A percentile compares a stretch with the other conserved stretches of the same genome.
These are phyloP conservation scores for Pandion haliaetus DNA, from an alignment of 2,113 vertebrate species.

Conservation along the genomic window DNA sequence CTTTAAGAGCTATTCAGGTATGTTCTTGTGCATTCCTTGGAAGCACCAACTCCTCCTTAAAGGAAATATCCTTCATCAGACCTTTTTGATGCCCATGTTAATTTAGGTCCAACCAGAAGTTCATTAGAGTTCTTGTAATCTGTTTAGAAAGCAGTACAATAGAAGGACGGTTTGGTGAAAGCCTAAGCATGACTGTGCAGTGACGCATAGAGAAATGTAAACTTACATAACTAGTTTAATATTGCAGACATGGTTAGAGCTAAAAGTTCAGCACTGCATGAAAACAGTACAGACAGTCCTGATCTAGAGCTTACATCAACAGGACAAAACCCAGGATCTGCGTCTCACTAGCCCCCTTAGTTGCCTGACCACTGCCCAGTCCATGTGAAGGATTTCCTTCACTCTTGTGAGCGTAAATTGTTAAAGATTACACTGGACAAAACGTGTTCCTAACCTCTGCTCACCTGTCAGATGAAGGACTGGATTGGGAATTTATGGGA, in stretches of 20 bases:
- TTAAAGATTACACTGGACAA: not conserved
- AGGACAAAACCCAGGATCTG: not conserved
- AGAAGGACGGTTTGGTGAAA: not conserved
- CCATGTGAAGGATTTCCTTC: not conserved
- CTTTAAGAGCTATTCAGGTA: not conserved
- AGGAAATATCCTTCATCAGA: not conserved
- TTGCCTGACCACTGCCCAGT: not conserved
- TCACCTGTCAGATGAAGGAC: not conserved
- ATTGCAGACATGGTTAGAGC: not conserved
- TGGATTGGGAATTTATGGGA: not conserved
- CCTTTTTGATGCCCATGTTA: not conserved
- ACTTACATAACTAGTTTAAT: constrained; percentile 30
- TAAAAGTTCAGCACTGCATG: not conserved
- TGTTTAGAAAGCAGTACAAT: not conserved
- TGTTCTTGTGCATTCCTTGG: not conserved
- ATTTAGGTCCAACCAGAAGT: not conserved
- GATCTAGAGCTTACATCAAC: not conserved
- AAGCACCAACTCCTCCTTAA: not conserved
- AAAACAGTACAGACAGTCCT: not conserved
- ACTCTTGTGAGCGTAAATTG: not conserved
- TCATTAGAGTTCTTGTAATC: not conserved
- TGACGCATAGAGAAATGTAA: not conserved
- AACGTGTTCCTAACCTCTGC: not conserved
- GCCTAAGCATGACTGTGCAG: not conserved
- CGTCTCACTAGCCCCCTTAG: not conserved